phyloP scores from a whole-genome alignment of 2,113 vertebrate species.

The Trematomus loennbergii region DNA sequence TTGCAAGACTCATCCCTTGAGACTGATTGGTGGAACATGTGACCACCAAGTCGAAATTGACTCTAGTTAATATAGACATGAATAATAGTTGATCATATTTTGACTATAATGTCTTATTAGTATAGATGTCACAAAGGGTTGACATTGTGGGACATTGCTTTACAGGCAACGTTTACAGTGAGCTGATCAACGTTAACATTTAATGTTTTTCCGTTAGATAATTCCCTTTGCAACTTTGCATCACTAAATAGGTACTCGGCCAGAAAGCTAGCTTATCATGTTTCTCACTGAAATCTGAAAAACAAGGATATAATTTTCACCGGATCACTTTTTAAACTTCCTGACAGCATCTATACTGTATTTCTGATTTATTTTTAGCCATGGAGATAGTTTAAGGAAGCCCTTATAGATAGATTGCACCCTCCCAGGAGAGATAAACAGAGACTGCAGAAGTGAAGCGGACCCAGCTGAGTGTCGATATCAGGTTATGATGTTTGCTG shows the following conservation, averaged over 20 bases:
- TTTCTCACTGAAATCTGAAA: not conserved
- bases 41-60: not conserved
- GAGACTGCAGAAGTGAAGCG: conserved; percentile 66
- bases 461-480: conserved; percentile 74
- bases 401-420: conserved; percentile 62
- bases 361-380: conserved; percentile 76
- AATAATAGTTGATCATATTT: not conserved
- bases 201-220: not conserved
- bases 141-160: not conserved
- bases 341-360: conserved; percentile 27
- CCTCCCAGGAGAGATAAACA: conserved; percentile 69
- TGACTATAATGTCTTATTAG: not conserved
- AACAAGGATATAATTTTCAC: conserved; percentile 20
- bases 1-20: not conserved
- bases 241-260: too few relatives aligned
- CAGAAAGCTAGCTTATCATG: not conserved
- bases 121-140: not conserved
- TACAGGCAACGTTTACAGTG: not conserved
- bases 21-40: not conserved
- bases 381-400: conserved; percentile 64
- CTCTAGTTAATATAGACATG: not conserved
- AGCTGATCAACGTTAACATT: not conserved
- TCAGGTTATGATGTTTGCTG: conserved; percentile 82
- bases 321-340: conserved; percentile 28
- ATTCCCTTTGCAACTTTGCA: too few relatives aligned